These are phyloP conservation scores for Leptothorax acervorum DNA, from an alignment of 2,888 invertebrate species.

Conservation along the genomic window DNA sequence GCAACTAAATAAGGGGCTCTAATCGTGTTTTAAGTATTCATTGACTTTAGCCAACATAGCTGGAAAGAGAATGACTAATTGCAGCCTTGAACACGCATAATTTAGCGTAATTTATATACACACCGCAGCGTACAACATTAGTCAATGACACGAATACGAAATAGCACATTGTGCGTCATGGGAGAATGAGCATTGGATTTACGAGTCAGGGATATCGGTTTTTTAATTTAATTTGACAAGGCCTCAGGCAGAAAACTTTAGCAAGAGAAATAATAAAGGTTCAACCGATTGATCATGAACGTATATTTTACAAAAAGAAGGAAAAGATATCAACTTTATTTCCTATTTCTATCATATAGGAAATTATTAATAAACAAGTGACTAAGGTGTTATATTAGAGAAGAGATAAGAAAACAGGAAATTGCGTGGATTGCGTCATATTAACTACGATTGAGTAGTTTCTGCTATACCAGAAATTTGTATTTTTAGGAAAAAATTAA, in stretches of 20 bases:
- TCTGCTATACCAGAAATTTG: neutral
- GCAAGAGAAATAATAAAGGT: neutral
- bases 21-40: neutral
- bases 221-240: neutral
- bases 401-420: neutral
- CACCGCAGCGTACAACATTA: slow-evolving; percentile 42
- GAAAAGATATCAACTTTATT: neutral
- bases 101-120: slow-evolving; percentile 32
- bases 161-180: slow-evolving; percentile 49
- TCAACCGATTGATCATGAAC: neutral
- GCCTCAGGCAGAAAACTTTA: neutral
- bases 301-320: neutral
- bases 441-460: neutral
- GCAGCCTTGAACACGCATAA: slow-evolving; percentile 12
- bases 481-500: too few species aligned
- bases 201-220: neutral
- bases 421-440: neutral
- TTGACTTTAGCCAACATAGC: neutral
- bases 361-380: neutral
- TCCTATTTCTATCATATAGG: neutral
- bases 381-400: neutral
- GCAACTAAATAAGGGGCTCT: neutral
- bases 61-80: neutral
- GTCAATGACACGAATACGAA: slow-evolving; percentile 60
- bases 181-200: neutral